Base-by-base conservation (phyloP, 2,113 vertebrate genomes). In the Dendrocopos noguchii region DNA sequence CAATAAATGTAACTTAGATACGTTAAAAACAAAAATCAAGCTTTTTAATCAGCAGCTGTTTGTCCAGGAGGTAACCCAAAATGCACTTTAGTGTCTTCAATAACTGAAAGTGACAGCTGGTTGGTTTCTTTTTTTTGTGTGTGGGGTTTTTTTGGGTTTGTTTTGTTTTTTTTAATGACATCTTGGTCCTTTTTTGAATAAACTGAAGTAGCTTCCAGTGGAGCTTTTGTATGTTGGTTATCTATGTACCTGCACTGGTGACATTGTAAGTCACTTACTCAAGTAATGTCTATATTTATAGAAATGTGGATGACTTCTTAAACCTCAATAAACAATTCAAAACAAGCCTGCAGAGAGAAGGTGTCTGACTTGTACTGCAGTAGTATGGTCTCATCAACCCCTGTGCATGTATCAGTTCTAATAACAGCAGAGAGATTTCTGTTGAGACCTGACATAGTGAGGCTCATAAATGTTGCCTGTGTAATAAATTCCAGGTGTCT, bases 281-380 rank as follows among this genome's bases (percentile, higher is more conserved):
- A 95, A 96, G 97, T 95, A 97, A 96, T 97, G 97, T 97, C 97
- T 97, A 97, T 98, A 97, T 98, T 98, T 98, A 97, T 97, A 97
- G 96, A 97, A 96, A 97, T 96, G 95, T 97, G 95, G 96, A 97
- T 95, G 95, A 97, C 93, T 97, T 96, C 96, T 97, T 96, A 94
- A 95, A 95, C 95, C 91, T 96, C 95, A 98, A 97, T 98, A 98
- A 98, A 98, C 90, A 93, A 93, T 90, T 97, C 80, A 92, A 97
- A 96, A 96, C 83, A 95, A 97, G 88, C 77, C 84, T 93, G 84
- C 84, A 91, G 94, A 96, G 80, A 95, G 85, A 95, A 91, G 95
- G 87, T 93, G 97, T 97, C 89, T 93, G 94, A 88, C 77, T 97
- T 94, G 85, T 65, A 50, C 82, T 91, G 79, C 79, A 85, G 68